Evolutionary conservation across 1,140 invertebrate species (phyloP), one percentile per base, ranked within the genome.

Genomic region (Drosophila pectinifera): DNA sequence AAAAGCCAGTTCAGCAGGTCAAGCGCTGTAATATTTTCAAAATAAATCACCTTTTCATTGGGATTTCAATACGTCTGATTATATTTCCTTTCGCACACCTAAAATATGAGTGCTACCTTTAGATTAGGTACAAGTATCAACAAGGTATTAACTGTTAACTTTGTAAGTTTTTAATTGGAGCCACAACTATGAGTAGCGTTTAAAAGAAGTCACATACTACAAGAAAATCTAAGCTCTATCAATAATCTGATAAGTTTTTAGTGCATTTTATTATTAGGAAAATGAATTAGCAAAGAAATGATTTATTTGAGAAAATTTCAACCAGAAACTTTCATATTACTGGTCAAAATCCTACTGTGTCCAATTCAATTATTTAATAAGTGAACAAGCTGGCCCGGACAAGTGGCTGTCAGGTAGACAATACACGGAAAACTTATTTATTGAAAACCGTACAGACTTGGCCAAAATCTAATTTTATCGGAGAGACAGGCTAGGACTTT

Each of bases 281-380:
- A 63, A 13, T 18, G 4, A 48, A 67, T 64, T 22, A 49, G 14
- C 18, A 62, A 26, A 5, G 14, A 36, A 13, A n/a, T 20, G 51
- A 70, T 28, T 70, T 57, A 42, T 48, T 57, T 34, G 4, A 46
- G 0, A 6, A 14, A 63, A 28, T 8, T 38, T 16, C 13, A 34
- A 54, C 13, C 63, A 45, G 28, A 69, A 55, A 39, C 18, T 48
- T 28, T 0, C 10, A 57, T 14, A 41, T 31, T 22, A 41, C 14
- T 28, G 45, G 38, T 45, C 43, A 24, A 48, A 46, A 24, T 46
- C 51, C 24, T n/a, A 22, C 2, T 5, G 10, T 11, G 34, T 5
- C 24, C 28, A 69, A 70, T 70, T 70, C 11, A 70, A 57, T 72
- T 34, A 69, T 70, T 34, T 16, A 69, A 70, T 26, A 46, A 34